Evolutionary conservation across 1,140 invertebrate species (phyloP).

Genomic region (Dinoponera quadriceps): DNA sequence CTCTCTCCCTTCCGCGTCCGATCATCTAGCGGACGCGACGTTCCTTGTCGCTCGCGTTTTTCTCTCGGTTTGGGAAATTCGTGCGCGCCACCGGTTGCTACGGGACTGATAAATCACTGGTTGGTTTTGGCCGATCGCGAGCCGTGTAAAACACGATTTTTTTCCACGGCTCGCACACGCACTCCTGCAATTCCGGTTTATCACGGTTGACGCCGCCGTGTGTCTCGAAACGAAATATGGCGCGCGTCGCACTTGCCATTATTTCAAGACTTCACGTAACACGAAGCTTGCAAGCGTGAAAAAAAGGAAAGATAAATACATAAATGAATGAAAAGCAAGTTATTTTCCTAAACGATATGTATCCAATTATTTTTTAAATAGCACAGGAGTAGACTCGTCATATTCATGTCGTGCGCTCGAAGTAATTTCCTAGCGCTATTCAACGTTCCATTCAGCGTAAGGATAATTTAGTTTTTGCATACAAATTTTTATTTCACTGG

Average conservation of each 20-base stretch:
- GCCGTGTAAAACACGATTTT: constrained; percentile 53
- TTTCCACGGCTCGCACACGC: constrained; percentile 16
- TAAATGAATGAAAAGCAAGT: background rate
- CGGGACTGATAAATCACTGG: constrained; percentile 53
- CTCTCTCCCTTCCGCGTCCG: background rate
- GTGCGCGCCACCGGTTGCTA: constrained; percentile 53
- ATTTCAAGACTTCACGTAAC: constrained; percentile 25
- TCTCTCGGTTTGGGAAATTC: constrained; percentile 40
- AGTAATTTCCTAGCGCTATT: background rate
- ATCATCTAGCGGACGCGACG: background rate
- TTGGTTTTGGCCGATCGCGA: constrained; percentile 51
- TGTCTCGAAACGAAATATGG: constrained; percentile 28
- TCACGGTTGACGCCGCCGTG: constrained; percentile 17
- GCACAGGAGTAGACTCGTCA: background rate
- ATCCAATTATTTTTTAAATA: background rate
- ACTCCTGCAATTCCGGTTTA: constrained; percentile 42
- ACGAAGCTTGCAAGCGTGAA: constrained; percentile 3
- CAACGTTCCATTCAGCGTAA: background rate
- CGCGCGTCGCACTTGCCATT: constrained; percentile 25
- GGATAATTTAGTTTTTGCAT: too few species aligned
- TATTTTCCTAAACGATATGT: background rate
- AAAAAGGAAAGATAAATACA: background rate
- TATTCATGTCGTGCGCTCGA: background rate
- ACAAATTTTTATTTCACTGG: background rate
- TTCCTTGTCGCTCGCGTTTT: constrained; percentile 10